phyloP scores from a whole-genome alignment of 2,113 vertebrate genomes.

The Pseudorhombus dupliciocellatus region DNA sequence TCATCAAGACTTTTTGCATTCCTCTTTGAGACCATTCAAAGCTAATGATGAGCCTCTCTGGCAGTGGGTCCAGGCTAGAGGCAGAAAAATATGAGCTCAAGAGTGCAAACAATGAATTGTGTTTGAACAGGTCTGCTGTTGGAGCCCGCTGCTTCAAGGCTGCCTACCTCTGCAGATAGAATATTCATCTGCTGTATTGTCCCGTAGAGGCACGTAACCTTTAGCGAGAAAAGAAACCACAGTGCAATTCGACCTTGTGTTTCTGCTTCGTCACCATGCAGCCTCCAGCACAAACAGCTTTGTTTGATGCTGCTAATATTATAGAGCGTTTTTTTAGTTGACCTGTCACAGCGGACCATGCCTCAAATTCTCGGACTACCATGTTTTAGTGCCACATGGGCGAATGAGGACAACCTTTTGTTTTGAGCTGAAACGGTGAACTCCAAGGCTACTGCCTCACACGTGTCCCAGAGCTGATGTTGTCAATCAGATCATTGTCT shows the following conservation, averaged over 20 bases:
- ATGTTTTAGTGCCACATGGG: not conserved
- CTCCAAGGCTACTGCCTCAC: too few species aligned
- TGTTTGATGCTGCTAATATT: conserved; percentile 26
- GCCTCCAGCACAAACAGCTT: conserved; percentile 36
- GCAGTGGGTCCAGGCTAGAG: conserved; percentile 48
- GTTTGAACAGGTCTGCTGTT: conserved; percentile 67
- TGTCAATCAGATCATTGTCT: not conserved
- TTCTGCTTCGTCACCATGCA: conserved; percentile 38
- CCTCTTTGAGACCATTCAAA: conserved; percentile 60
- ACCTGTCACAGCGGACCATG: conserved; percentile 10
- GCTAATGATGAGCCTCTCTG: conserved; percentile 42
- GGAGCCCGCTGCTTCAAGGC: conserved; percentile 67
- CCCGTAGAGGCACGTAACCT: conserved; percentile 56
- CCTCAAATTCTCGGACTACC: not conserved
- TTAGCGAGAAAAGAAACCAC: conserved; percentile 48
- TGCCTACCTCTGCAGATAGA: conserved; percentile 60
- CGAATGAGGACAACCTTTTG: not conserved
- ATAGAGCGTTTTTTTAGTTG: not conserved
- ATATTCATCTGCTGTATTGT: conserved; percentile 66
- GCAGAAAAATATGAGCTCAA: conserved; percentile 62
- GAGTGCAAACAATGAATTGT: conserved; percentile 68
- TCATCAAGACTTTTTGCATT: conserved; percentile 30
- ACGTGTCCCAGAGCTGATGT: conserved; percentile 8
- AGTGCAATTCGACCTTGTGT: conserved; percentile 54
- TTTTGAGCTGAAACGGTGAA: not conserved